Evolutionary conservation across 1,140 invertebrate species (phyloP), one percentile per base, ranked within the genome.

Genomic region (Micrasema longulum): DNA sequence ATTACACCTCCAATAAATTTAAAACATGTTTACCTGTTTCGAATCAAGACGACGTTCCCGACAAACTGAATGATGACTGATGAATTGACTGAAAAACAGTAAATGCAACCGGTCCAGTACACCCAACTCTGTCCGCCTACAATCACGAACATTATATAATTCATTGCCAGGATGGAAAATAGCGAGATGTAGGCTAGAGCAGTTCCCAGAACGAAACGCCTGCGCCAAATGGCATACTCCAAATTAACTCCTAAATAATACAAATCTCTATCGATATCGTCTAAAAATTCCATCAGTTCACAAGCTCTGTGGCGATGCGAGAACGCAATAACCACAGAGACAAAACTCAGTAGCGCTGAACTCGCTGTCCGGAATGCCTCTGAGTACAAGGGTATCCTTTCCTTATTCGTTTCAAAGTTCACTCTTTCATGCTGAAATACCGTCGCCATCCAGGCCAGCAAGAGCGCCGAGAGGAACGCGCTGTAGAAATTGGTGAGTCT

Each of bases 11-110:
- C n/a, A n/a, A n/a, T n/a, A n/a, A n/a, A n/a, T n/a, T n/a, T n/a
- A n/a, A n/a, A n/a, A n/a, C n/a, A n/a, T n/a, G n/a, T n/a, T 60
- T 43, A 75, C 73, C 73, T 71, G 63, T 45, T 63, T 35, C 36
- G 64, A 14, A 71, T 26, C n/a, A 75, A 41, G 60, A 60, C 68
- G 18, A 71, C 11, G 20, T 57, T 69, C 47, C 69, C 36, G 6
- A 69, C 31, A 36, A 75, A 63, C 38, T 75, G 64, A 14, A 14
- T 12, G 3, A 60, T 63, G 7, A 53, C 31, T 1, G 72, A 66
- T 16, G 67, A 38, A 26, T 60, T 66, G 4, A 67, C 55, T 9
- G 67, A 12, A 18, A 55, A 45, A 10, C 31, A 36, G 22, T 43
- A 50, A 22, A 74, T 62, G 47, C 63, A 71, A 6, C 31, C 38